These are phyloP conservation scores for Paramormyrops kingsleyae DNA, from an alignment of 2,113 vertebrate genomes.

Conservation along the genomic window DNA sequence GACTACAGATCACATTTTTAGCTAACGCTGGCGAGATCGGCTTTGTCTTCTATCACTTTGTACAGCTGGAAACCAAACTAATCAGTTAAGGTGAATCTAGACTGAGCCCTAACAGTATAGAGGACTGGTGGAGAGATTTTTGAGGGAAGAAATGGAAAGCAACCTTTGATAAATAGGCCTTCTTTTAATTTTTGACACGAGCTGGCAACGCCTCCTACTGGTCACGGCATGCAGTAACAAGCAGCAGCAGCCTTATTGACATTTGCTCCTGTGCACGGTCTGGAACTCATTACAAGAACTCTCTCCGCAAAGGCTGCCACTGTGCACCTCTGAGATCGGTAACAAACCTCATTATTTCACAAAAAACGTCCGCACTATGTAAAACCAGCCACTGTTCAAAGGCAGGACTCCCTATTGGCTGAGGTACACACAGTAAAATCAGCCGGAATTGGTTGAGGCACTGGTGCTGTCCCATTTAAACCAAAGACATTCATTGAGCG, in stretches of 20 bases:
- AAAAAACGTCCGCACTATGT: background rate
- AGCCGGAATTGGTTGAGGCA: no score
- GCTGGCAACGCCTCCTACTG: background rate
- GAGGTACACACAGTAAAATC: no score
- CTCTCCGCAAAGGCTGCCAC: background rate
- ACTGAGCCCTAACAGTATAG: background rate
- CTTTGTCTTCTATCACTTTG: background rate
- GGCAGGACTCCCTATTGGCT: background rate
- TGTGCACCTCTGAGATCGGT: background rate
- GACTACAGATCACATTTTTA: background rate
- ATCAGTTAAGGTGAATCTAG: background rate
- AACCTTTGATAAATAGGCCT: background rate
- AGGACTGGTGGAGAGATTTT: background rate
- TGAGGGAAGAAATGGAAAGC: background rate
- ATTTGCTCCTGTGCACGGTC: background rate
- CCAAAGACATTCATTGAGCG: background rate
- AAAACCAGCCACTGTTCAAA: background rate
- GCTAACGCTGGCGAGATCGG: background rate
- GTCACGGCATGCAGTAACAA: background rate
- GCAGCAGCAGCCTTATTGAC: background rate
- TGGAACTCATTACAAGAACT: background rate
- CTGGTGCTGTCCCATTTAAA: background rate
- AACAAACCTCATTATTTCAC: background rate
- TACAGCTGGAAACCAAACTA: background rate
- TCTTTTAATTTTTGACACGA: background rate